Conservation (phyloP, 2,888 invertebrate species). For the Neoaliturus tenellus region DNA sequence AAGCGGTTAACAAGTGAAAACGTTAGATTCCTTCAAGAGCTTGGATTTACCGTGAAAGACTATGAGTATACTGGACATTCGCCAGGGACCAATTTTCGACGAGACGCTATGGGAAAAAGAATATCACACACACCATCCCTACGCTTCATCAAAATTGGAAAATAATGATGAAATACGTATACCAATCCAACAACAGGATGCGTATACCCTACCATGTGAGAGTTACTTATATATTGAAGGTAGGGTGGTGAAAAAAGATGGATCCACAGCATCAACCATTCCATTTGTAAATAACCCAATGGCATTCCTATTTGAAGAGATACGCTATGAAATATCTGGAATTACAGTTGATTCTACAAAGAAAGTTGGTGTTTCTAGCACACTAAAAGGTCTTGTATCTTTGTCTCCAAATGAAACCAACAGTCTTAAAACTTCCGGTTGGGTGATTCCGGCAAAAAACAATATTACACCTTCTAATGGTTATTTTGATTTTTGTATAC, state of each 20-base stretch:
- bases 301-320: conserved; percentile 57
- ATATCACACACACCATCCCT: conserved; percentile 67
- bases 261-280: neutral
- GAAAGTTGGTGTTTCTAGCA: conserved; percentile 49
- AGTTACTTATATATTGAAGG: conserved; percentile 65
- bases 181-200: conserved; percentile 68
- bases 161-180: conserved; percentile 70
- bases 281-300: conserved; percentile 52
- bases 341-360: conserved; percentile 53
- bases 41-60: neutral
- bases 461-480: conserved; percentile 58
- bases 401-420: conserved; percentile 3
- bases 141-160: conserved; percentile 65
- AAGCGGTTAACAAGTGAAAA: conserved; percentile 30
- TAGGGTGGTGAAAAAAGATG: conserved; percentile 44
- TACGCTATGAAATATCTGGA: conserved; percentile 54
- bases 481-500: conserved; percentile 67
- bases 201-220: conserved; percentile 67
- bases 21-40: conserved; percentile 6
- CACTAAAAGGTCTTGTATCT: conserved; percentile 53
- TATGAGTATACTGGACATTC: conserved; percentile 52
- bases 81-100: conserved; percentile 54
- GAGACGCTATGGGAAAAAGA: conserved; percentile 55
- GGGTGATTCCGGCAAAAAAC: neutral
- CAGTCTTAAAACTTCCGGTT: neutral